These are phyloP conservation scores for Heliothis peltigera DNA, from an alignment of 2,888 invertebrate species.

Conservation along the genomic window DNA sequence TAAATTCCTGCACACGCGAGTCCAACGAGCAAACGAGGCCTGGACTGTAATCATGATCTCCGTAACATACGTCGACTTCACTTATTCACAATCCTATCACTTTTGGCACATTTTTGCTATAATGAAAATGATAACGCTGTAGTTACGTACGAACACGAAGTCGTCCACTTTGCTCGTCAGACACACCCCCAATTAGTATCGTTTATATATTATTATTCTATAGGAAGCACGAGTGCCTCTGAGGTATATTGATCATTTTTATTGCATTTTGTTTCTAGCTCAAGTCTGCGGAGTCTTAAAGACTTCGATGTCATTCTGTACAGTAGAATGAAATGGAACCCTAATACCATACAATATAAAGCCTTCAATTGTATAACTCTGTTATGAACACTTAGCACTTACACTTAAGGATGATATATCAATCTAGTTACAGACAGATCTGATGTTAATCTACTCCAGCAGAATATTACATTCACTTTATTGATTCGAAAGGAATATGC, in stretches of 20 bases:
- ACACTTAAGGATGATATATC: conserved; percentile 76
- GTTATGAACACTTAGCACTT: conserved; percentile 75
- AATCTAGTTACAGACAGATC: conserved; percentile 84
- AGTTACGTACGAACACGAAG: conserved; percentile 60
- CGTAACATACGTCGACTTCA: conserved; percentile 41
- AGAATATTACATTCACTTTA: conserved; percentile 72
- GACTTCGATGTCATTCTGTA: conserved; percentile 69
- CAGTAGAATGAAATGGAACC: conserved; percentile 71
- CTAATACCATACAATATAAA: conserved; percentile 62
- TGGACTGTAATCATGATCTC: conserved; percentile 41
- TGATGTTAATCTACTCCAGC: conserved; percentile 82
- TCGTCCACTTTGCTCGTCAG: conserved; percentile 69
- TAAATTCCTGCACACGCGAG: conserved; percentile 49
- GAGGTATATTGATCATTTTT: conserved; percentile 82
- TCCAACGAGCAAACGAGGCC: conserved; percentile 65
- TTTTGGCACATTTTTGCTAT: conserved; percentile 83
- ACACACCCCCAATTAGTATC: conserved; percentile 73
- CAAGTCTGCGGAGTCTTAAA: conserved; percentile 65
- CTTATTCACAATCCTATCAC: conserved; percentile 59
- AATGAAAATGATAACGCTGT: conserved; percentile 70
- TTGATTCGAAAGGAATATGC: conserved; percentile 77
- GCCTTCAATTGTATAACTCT: conserved; percentile 71
- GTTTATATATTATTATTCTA: conserved; percentile 75
- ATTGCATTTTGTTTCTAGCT: conserved; percentile 76
- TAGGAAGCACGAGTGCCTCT: conserved; percentile 83